These are phyloP conservation scores for Amaurobius ferox DNA, from an alignment of 2,888 invertebrate genomes.

Conservation along the genomic window DNA sequence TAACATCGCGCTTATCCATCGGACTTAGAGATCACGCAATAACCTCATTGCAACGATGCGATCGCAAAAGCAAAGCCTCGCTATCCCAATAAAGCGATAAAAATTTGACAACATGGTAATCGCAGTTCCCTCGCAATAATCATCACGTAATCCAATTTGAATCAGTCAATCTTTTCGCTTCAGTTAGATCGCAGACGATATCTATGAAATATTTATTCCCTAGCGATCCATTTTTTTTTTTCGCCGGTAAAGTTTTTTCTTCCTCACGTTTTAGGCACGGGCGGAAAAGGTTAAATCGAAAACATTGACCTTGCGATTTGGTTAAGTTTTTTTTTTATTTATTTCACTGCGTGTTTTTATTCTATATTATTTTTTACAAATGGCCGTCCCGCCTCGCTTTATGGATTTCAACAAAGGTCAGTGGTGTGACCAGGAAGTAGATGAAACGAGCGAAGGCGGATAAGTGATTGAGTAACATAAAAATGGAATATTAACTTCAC, in stretches of 20 bases:
- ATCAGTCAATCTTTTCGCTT: not conserved
- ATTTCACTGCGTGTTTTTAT: not conserved
- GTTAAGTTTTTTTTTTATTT: not conserved
- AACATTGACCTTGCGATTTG: slow-evolving; percentile 17
- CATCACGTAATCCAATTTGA: slow-evolving; percentile 1
- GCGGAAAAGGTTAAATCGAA: slow-evolving; percentile 18
- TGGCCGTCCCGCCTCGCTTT: not conserved
- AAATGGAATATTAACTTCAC: no score
- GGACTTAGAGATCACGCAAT: not conserved
- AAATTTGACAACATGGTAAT: not conserved
- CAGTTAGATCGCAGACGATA: not conserved
- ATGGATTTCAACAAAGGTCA: slow-evolving; percentile 1
- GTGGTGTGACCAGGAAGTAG: not conserved
- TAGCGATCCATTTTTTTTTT: not conserved
- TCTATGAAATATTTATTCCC: not conserved
- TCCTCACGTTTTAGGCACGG: slow-evolving; percentile 11
- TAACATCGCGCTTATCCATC: not conserved
- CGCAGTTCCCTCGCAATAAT: not conserved
- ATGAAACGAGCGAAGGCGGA: not conserved
- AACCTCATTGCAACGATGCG: not conserved
- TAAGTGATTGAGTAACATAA: no score
- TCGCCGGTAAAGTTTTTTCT: not conserved
- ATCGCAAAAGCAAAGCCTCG: not conserved
- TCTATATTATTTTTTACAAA: not conserved
- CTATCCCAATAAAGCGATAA: not conserved